phyloP scores from a whole-genome alignment of 2,797 vertebrate species.

The Danio aesculapii region DNA sequence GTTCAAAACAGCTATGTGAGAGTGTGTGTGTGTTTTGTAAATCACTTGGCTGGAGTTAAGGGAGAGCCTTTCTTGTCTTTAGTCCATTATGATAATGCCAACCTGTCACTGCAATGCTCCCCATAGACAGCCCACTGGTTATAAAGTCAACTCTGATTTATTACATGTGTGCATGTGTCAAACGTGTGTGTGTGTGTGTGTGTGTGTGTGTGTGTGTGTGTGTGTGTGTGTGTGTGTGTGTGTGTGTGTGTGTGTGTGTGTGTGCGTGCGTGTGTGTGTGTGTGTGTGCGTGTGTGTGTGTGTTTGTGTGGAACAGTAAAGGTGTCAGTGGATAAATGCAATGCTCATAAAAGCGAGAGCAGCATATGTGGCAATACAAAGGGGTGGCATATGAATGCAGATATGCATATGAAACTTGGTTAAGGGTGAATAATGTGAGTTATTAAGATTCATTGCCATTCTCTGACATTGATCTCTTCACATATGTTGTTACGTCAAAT shows the following conservation, averaged over 20 bases:
- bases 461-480: slow-evolving; percentile 19
- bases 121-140: slow-evolving; percentile 20
- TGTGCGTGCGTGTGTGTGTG: slow-evolving; percentile 2
- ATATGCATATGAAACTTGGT: not conserved
- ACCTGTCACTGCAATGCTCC: slow-evolving; percentile 28
- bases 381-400: not conserved
- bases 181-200: not conserved
- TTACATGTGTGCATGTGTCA: slow-evolving; percentile 21
- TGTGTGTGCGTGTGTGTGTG: slow-evolving; percentile 7
- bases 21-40: slow-evolving; percentile 21
- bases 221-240: slow-evolving; percentile 17
- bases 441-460: slow-evolving; percentile 18
- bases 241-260: not conserved
- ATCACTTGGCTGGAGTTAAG: slow-evolving; percentile 14
- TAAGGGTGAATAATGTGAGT: slow-evolving; percentile 28
- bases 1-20: not conserved
- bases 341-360: not conserved
- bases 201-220: slow-evolving; percentile 6
- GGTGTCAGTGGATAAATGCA: slow-evolving; percentile 25
- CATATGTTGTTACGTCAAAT: slow-evolving; percentile 7
- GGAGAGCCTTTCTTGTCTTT: slow-evolving; percentile 22
- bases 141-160: slow-evolving; percentile 46
- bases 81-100: slow-evolving; percentile 50
- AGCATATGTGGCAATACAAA: slow-evolving; percentile 21
- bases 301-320: slow-evolving; percentile 4